phyloP scores from a whole-genome alignment of 2,888 invertebrate genomes.

The Pachydiplax longipennis region DNA sequence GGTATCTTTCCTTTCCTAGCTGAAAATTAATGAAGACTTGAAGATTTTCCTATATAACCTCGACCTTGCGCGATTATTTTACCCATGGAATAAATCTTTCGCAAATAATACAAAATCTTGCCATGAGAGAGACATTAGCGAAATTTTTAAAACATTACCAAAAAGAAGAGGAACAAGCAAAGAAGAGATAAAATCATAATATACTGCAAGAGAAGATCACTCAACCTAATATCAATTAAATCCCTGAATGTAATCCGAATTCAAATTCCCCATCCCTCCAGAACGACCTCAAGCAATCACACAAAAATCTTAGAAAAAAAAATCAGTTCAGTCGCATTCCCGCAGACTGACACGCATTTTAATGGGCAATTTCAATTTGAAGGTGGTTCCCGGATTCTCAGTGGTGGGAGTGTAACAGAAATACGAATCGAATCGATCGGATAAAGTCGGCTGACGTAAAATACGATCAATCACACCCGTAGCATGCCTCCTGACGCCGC shows the following conservation, averaged over 20 bases:
- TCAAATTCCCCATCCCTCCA: not conserved
- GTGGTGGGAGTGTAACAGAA: not conserved
- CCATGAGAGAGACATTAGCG: too few species aligned
- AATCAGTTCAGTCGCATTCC: not conserved
- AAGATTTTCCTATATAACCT: too few species aligned
- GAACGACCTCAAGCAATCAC: not conserved
- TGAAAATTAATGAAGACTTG: too few species aligned
- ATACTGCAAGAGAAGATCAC: too few species aligned
- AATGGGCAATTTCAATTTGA: not conserved
- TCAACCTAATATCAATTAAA: not conserved
- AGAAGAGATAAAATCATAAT: too few species aligned
- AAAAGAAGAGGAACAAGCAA: too few species aligned
- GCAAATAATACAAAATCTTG: too few species aligned
- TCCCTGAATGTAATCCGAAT: not conserved
- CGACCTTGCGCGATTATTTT: too few species aligned
- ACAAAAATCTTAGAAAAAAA: not conserved
- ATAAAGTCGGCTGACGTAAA: constrained; percentile 26
- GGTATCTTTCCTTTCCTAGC: too few species aligned
- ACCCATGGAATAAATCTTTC: too few species aligned
- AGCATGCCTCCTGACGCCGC: not conserved
- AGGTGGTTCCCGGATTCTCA: not conserved
- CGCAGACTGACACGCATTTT: not conserved
- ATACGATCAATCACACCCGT: not conserved
- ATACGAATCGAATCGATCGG: constrained; percentile 11
- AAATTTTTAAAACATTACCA: too few species aligned